Conservation (phyloP, 1,140 invertebrate species). For the Drosophila nasuta region DNA sequence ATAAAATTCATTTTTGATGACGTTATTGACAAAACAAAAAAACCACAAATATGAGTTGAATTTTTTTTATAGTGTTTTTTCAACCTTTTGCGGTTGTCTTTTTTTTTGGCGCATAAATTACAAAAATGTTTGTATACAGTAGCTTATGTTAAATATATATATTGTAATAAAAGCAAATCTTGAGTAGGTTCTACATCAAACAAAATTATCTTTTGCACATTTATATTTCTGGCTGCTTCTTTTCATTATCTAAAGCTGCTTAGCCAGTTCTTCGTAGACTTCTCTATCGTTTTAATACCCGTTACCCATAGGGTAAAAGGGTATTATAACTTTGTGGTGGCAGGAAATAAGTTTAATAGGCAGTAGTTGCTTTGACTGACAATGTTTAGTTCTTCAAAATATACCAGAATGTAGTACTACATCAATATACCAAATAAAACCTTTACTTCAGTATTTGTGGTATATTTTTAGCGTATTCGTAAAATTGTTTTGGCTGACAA, state of each 20-base stretch:
- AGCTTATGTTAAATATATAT: constrained; percentile 12
- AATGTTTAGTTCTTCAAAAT: too few relatives aligned
- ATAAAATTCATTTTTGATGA: constrained; percentile 70
- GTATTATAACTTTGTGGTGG: too few relatives aligned
- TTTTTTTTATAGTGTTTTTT: constrained; percentile 23
- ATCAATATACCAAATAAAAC: too few relatives aligned
- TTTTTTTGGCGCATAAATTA: constrained; percentile 51
- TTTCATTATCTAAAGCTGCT: constrained; percentile 33
- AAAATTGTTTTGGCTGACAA: too few relatives aligned
- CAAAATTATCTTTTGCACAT: constrained; percentile 20
- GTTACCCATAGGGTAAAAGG: too few relatives aligned
- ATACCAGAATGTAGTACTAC: too few relatives aligned
- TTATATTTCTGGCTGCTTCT: background rate
- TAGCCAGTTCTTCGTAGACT: constrained; percentile 8
- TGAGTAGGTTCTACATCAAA: background rate
- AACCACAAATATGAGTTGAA: constrained; percentile 19
- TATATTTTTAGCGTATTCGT: too few relatives aligned
- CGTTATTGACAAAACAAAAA: constrained; percentile 36
- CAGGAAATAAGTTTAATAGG: too few relatives aligned
- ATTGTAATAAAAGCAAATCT: constrained; percentile 6
- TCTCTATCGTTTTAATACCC: background rate
- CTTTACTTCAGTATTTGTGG: too few relatives aligned
- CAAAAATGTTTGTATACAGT: background rate
- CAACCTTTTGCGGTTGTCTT: constrained; percentile 24
- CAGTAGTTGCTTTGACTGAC: too few relatives aligned